These are phyloP conservation scores for Molossus alvarezi DNA, from an alignment of 2,797 vertebrate genomes.

Conservation along the genomic window DNA sequence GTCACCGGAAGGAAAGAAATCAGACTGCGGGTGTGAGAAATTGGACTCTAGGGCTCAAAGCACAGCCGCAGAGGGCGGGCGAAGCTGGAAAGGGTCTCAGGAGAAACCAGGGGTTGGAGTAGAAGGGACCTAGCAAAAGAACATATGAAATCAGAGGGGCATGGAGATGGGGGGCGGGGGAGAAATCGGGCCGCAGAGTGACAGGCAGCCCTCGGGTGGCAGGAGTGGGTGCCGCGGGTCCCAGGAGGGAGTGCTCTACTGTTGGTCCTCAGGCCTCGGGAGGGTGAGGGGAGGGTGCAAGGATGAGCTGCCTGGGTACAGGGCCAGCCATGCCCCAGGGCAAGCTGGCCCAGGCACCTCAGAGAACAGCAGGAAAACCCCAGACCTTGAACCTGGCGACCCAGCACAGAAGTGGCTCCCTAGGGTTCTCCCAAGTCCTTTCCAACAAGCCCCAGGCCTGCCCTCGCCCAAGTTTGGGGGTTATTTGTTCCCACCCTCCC, in stretches of 20 bases:
- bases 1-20: not conserved
- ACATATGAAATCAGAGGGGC: not conserved
- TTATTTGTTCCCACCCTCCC: constrained; percentile 65
- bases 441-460: not conserved
- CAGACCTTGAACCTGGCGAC: constrained; percentile 29
- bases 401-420: not conserved
- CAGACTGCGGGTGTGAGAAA: not conserved
- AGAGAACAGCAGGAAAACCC: constrained; percentile 27
- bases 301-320: not conserved
- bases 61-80: not conserved
- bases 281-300: not conserved
- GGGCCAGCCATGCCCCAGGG: not conserved
- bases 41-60: not conserved
- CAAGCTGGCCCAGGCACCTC: not conserved
- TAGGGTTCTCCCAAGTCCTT: constrained; percentile 37
- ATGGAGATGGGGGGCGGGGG: not conserved
- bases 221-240: not conserved
- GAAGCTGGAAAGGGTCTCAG: not conserved
- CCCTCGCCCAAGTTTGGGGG: constrained; percentile 60
- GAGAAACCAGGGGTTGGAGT: not conserved
- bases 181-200: not conserved
- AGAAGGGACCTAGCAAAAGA: not conserved
- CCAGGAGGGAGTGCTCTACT: not conserved
- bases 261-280: not conserved
- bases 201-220: not conserved